Conservation (phyloP, 2,888 invertebrate species). For the Neoitamus cyanurus region DNA sequence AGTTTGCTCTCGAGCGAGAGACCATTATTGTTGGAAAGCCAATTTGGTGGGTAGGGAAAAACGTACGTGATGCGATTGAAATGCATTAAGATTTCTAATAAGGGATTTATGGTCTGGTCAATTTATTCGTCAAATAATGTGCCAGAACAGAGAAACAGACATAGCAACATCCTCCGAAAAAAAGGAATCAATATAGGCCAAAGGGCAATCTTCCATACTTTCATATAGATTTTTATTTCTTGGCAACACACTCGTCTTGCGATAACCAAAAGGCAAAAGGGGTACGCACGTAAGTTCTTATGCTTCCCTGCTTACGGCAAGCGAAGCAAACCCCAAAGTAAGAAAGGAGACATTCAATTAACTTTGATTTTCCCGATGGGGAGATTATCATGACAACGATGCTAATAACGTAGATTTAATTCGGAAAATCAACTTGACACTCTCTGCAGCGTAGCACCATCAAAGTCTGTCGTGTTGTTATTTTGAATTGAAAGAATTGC, state of each 20-base stretch:
- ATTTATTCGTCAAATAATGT: not conserved
- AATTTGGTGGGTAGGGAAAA: not conserved
- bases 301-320: not conserved
- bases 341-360: not conserved
- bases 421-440: not conserved
- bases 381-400: not conserved
- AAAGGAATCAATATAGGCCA: not conserved
- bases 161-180: not conserved
- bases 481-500: not conserved
- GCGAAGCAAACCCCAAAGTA: not conserved
- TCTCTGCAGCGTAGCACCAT: not conserved
- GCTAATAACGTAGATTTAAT: not conserved
- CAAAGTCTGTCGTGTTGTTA: not conserved
- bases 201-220: not conserved
- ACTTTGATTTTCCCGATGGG: not conserved
- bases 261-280: not conserved
- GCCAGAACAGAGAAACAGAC: not conserved
- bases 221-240: not conserved
- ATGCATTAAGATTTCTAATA: not conserved
- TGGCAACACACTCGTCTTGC: not conserved
- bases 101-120: not conserved
- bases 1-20: not conserved
- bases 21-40: not conserved
- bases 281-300: not conserved
- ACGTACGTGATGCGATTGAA: not conserved